Conservation (phyloP, 2,113 vertebrate genomes). For the Onychorhynchus coronatus region DNA sequence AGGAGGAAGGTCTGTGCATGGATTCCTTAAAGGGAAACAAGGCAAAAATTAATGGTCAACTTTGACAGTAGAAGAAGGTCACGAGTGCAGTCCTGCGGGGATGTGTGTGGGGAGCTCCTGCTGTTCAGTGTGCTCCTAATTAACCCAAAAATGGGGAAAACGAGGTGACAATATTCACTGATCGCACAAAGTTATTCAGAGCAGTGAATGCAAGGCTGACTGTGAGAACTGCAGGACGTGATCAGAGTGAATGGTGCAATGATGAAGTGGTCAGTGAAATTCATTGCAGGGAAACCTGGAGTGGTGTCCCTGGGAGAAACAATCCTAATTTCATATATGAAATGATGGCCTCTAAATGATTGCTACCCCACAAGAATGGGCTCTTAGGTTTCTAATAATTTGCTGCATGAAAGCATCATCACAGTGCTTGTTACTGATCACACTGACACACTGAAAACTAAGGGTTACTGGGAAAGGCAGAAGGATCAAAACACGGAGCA, state of each 20-base stretch:
- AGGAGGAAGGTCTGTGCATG: not conserved
- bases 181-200: not conserved
- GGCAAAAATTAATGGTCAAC: not conserved
- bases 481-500: not conserved
- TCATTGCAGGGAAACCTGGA: not conserved
- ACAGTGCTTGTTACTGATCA: not conserved
- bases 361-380: not conserved
- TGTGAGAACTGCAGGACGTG: not conserved
- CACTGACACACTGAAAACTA: not conserved
- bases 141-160: not conserved
- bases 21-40: not conserved
- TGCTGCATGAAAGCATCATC: not conserved
- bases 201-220: not conserved
- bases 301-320: not conserved
- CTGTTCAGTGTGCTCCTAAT: not conserved
- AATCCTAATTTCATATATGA: not conserved
- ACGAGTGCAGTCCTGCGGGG: not conserved
- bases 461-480: not conserved
- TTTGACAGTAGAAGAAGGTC: not conserved
- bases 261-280: not conserved
- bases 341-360: not conserved
- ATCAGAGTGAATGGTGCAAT: not conserved
- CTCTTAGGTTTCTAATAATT: not conserved
- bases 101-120: not conserved
- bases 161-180: not conserved